Evolutionary conservation across 1,140 invertebrate species (phyloP), one percentile per base, ranked within the genome.

Genomic region (Formica selysi): DNA sequence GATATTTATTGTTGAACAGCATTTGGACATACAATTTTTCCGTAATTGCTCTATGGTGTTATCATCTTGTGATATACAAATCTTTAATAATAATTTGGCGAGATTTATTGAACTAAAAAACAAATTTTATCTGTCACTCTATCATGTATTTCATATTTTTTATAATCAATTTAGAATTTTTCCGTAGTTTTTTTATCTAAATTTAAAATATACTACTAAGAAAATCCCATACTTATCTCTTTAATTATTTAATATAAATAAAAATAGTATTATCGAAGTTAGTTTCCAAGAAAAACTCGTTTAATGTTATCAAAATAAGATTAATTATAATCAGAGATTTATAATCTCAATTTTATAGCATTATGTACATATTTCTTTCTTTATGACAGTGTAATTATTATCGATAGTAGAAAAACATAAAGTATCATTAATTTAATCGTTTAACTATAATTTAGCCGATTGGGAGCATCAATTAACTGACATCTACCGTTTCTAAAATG

Each of bases 191-290:
- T 2, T 32, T 11, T 11, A 26, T 2, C 26, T 8, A 8, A 78
- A 7, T 64, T 44, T 76, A 22, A 8, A 26, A 29, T 41, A 10
- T 8, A 44, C 41, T 32, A 29, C 26, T 44, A 44, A n/a, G 11
- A 8, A n/a, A 48, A 48, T 48, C 19, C 3, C 1, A 5, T 13
- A 32, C 54, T 7, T 54, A 32, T 8, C 13, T 22, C 8, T 22
- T 29, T n/a, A 48, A 32, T 44, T 48, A 78, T 64, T 41, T 78
- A 48, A 44, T n/a, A 41, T 11, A 32, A 44, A 76, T 4, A n/a
- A 48, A 64, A 22, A 54, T 22, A 51, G 29, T 76, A 10, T 64
- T 44, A 64, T 65, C 0, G 10, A 29, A 38, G 11, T 44, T 62
- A 76, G 7, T 29, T 38, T 41, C 13, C 13, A 3, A 64, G n/a